Evolutionary conservation across 2,113 vertebrate genomes (phyloP), one percentile per base, ranked within the genome.

Genomic region (Eira barbara): DNA sequence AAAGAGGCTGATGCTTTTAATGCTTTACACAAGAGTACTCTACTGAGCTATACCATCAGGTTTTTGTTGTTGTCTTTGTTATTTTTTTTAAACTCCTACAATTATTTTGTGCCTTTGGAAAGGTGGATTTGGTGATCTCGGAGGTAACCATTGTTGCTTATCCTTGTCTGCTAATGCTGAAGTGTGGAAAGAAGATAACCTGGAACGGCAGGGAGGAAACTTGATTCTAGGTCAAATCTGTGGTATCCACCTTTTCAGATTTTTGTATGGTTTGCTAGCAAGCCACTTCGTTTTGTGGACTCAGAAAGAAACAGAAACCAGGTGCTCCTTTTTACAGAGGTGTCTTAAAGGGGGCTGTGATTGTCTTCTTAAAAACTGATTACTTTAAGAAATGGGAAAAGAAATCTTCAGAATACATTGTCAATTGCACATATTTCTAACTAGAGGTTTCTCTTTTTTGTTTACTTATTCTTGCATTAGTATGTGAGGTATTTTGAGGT

Each of bases 171-270:
- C 97, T 97, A 96, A 98, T 96, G 84, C 96, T 97, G 81, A 97
- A 96, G 88, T 98, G 65, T 98, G 97, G 88, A 82, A 96, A 97
- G 97, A 98, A 98, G 97, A 97, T 97, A 76, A 76, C 95, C 76
- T 97, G 97, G 91, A 95, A 94, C 78, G 0, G 80, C 95, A 98
- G 97, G 97, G 95, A 98, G 97, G 90, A 98, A 95, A 91, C 81
- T 96, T 98, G 97, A 80, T 94, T 96, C 80, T 98, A 97, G 97
- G 76, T 97, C 88, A 96, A 79, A 92, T 94, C 80, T 49, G 71
- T 96, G 73, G 36, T 89, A 84, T 81, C 92, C 52, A 80, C 57
- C 20, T 86, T 96, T 85, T 95, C 47, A 95, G 95, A 91, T 69
- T 97, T 95, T 88, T 83, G 29, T 96, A 73, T 97, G 23, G 65